Evolutionary conservation across 2,797 vertebrate genomes (phyloP).

Genomic region (Decapterus maruadsi): DNA sequence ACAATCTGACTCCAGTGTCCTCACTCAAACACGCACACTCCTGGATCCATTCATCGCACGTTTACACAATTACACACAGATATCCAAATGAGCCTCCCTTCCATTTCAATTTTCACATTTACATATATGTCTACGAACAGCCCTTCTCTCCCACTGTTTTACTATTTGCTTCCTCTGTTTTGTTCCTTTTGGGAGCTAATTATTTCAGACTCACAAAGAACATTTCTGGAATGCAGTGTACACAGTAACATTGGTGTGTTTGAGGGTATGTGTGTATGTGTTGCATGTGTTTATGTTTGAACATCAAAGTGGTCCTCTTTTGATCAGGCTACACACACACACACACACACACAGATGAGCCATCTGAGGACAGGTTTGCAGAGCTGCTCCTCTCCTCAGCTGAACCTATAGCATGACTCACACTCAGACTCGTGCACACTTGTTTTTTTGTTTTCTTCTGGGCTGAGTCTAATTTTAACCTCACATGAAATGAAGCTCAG

Average conservation of each 20-base stretch:
- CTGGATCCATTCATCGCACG: not conserved
- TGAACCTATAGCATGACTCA: constrained; percentile 13
- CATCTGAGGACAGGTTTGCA: constrained; percentile 6
- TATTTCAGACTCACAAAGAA: constrained; percentile 41
- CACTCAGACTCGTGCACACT: not conserved
- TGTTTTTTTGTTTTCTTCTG: not conserved
- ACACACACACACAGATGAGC: not conserved
- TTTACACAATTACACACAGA: not conserved
- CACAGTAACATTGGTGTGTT: not conserved
- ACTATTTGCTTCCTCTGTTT: constrained; percentile 11
- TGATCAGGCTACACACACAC: constrained; percentile 22
- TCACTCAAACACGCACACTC: not conserved
- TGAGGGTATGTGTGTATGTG: too few species aligned
- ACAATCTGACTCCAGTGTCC: not conserved
- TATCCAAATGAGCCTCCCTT: not conserved
- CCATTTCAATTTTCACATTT: not conserved
- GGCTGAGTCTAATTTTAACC: not conserved
- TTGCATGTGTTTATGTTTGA: not conserved
- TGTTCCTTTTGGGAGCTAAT: constrained; percentile 50
- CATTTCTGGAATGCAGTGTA: not conserved
- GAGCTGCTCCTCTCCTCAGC: constrained; percentile 7
- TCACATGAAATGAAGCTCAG: not conserved
- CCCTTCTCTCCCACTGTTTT: not conserved
- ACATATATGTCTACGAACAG: too few species aligned
- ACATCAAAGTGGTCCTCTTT: constrained; percentile 24